phyloP scores from a whole-genome alignment of 2,888 invertebrate genomes.

The Tipula vernalis region DNA sequence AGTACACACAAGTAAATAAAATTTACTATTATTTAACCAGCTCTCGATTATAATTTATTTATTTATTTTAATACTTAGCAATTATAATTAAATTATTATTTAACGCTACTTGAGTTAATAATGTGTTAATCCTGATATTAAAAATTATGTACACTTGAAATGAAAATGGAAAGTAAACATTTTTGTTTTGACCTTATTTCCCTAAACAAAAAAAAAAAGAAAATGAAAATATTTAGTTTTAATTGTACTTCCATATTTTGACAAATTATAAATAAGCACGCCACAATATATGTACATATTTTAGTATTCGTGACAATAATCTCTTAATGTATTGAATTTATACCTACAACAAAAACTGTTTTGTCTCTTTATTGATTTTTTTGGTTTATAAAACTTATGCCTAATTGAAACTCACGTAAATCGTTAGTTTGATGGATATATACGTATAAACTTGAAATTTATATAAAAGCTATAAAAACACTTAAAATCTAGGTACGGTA shows the following conservation, averaged over 20 bases:
- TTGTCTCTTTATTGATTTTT: background rate
- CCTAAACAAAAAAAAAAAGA: background rate
- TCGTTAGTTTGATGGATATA: background rate
- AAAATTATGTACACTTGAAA: background rate
- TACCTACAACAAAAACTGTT: background rate
- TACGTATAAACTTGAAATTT: background rate
- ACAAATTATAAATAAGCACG: background rate
- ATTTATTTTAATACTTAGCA: background rate
- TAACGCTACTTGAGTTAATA: background rate
- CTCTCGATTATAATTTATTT: background rate
- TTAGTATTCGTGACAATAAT: background rate
- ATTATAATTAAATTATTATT: background rate
- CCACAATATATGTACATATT: background rate
- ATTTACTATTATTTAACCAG: background rate
- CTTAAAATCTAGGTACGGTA: background rate
- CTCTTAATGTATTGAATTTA: background rate
- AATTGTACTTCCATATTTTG: background rate
- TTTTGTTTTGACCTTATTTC: background rate
- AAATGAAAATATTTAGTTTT: background rate
- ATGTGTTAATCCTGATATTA: background rate
- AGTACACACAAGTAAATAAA: background rate
- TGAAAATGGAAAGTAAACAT: background rate
- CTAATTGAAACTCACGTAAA: background rate
- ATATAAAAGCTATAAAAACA: background rate
- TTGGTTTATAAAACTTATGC: background rate